Evolutionary conservation across 2,797 vertebrate genomes (phyloP), one percentile per base, ranked within the genome.

Genomic region (Parauchenoglanis punctatus): DNA sequence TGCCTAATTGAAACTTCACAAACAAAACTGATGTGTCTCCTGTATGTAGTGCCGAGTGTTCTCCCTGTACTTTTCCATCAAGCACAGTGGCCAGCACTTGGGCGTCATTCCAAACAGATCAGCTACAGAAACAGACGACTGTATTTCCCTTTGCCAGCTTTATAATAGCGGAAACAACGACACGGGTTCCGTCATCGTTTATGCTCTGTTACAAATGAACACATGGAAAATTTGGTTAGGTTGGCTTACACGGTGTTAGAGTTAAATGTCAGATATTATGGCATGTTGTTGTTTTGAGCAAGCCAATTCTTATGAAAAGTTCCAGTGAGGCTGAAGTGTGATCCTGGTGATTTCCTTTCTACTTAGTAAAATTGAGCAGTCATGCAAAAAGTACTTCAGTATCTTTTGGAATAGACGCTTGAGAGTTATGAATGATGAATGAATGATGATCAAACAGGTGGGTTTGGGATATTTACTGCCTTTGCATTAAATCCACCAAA

Each of bases 11-110:
- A 83, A 81, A 77, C 70, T 72, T 83, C 77, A 85, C 81, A 85
- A 90, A 88, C 84, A 85, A 20, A 35, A 67, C 59, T 84, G n/a
- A 76, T 81, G 31, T 84, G 81, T 28, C 46, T 58, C n/a, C 84
- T 75, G 3, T 63, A 49, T 58, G 63, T 20, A n/a, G 52, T 52
- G 35, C 88, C 77, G 52, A 81, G 46, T 82, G 83, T 76, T 46
- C n/a, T 56, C 17, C 63, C 73, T 85, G 90, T 90, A 88, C 77
- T 89, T 90, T 90, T 90, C 90, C 90, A 87, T 72, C 44, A 59
- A 82, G 76, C 87, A 80, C 58, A 28, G 35, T 23, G 82, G 75
- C 58, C 58, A 87, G 59, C 20, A 28, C 56, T 40, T 61, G 49
- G 86, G 59, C 83, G 5, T 63, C 18, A 44, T 67, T 58, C 56